phyloP scores from a whole-genome alignment of 2,797 vertebrate genomes.

The Anas capensis region DNA sequence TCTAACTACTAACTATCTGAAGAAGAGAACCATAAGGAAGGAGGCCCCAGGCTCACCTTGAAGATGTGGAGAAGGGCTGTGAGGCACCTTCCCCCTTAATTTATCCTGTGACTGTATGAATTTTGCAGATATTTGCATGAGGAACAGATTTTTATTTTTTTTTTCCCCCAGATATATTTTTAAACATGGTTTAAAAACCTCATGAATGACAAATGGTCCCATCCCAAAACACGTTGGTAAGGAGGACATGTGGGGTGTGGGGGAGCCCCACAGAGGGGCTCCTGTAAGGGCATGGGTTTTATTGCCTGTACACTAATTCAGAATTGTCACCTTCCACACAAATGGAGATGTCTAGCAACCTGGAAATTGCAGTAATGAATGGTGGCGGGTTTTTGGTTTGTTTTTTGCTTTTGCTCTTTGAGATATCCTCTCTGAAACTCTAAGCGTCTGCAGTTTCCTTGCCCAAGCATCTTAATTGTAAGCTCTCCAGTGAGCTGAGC shows the following conservation, averaged over 20 bases:
- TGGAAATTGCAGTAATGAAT: not conserved
- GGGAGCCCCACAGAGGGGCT: not conserved
- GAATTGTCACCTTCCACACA: not conserved
- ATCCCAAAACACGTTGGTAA: not conserved
- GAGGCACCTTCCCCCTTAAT: not conserved
- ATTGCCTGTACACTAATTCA: rapidly evolving
- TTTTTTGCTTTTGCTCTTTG: not conserved
- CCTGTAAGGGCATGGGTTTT: not conserved
- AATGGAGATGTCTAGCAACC: not conserved
- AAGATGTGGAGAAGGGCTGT: not conserved
- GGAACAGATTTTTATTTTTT: not conserved
- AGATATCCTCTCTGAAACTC: not conserved
- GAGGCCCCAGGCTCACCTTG: not conserved
- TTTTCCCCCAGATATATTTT: not conserved
- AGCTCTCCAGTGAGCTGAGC: not conserved
- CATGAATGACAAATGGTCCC: not conserved
- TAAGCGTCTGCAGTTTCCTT: not conserved
- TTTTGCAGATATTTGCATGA: not conserved
- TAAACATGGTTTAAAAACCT: not conserved
- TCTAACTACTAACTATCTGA: not conserved
- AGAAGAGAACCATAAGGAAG: not conserved
- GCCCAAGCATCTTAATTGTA: not conserved
- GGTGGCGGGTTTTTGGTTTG: not conserved
- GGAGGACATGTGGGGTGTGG: not conserved
- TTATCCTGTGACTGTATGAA: not conserved